Percentiles rank a stretch among this genome's conserved stretches.
Evolutionary conservation across 2,888 invertebrate genomes (phyloP).

Genomic region (Selenia dentaria): DNA sequence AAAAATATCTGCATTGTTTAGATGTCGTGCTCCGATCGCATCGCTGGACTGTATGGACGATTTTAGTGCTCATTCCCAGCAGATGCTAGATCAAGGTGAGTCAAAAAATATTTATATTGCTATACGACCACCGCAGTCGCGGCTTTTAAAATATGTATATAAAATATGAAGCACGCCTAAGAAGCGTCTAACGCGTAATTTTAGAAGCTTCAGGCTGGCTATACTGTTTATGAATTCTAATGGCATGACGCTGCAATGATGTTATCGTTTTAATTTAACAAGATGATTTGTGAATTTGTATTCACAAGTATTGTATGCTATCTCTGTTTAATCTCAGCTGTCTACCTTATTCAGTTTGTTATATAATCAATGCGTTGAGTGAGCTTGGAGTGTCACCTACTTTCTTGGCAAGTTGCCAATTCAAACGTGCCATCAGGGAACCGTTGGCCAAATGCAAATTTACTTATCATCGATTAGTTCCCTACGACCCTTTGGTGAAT

Average conservation of each 20-base stretch:
- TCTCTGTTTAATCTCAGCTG: background rate
- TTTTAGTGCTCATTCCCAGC: constrained; percentile 88
- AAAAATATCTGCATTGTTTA: constrained; percentile 50
- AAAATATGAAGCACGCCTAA: background rate
- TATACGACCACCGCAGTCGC: background rate
- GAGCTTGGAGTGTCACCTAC: background rate
- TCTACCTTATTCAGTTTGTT: background rate
- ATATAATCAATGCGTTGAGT: constrained; percentile 4
- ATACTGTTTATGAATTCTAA: no score
- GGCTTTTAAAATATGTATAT: background rate
- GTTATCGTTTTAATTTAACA: no score
- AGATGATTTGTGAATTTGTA: no score
- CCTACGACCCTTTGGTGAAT: no score
- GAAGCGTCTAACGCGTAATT: background rate
- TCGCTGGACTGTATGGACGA: constrained; percentile 98
- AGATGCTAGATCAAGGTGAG: constrained; percentile 81
- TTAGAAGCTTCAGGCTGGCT: background rate
- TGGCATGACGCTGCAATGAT: no score
- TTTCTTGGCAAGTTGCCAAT: constrained; percentile 2
- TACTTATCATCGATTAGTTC: background rate
- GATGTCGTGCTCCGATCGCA: constrained; percentile 96
- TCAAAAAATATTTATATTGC: constrained; percentile 18
- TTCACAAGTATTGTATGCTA: no score
- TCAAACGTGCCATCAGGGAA: background rate
- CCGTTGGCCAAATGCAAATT: background rate